Base-by-base conservation (phyloP, 1,140 invertebrate species). In the Acyrthosiphon pisum region DNA sequence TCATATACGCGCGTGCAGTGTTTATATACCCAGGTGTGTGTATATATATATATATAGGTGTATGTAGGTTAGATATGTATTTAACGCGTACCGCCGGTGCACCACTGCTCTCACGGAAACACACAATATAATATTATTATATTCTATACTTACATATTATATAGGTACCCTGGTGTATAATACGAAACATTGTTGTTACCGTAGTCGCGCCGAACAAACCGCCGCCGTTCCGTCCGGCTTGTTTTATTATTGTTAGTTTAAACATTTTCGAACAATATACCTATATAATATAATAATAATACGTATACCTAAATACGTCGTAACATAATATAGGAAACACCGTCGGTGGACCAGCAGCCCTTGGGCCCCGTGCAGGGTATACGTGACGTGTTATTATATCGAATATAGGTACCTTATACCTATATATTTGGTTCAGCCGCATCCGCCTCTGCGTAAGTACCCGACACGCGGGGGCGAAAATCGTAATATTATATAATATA, bases 381-480 rank as follows among this genome's bases (percentile, higher is more conserved):
- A 68, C 60, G 26, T 23, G 84, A 11, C 23, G 30, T 26, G 26
- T 30, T 46, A 26, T 83, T 83, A n/a, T 26, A 86, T 44, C 23
- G 41, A 48, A 18, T 20, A 18, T 2, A 87, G 83, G 23, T 46
- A 9, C 22, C 8, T 41, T 41, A 23, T 6, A 35, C 0, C 37
- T 11, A 0, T 44, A 20, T 30, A 46, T 46, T 35, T 76, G 60
- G 14, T n/a, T 30, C 60, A 30, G 60, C 3, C 60, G 14, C 60
- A 30, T n/a, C 30, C 60, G 14, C 60, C 11, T n/a, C 30, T 3
- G 11, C 11, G 20, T 30, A 18, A 44, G 26, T 6, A 30, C 1
- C 46, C 26, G n/a, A 50, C 86, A 50, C 48, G 88, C 88, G 88
- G 48, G 88, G 88, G 88, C 50, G 88, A 89, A 30, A 56, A 37